A percentile compares a stretch with the other conserved stretches of the same genome.
Evolutionary conservation across 2,797 vertebrate species (phyloP).

Genomic region (Coregonus suidteri): DNA sequence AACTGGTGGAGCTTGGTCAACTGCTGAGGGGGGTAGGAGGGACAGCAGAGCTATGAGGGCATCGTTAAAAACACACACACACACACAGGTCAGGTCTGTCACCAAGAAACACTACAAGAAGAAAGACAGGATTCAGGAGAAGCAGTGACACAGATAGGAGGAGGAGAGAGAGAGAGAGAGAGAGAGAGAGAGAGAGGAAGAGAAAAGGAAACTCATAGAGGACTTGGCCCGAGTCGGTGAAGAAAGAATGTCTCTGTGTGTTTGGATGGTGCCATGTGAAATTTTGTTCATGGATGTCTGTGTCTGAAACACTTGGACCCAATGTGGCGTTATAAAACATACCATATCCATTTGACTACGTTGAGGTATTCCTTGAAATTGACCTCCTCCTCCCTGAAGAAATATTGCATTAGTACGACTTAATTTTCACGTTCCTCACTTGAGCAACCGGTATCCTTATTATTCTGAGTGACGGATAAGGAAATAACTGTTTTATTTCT

Average conservation of each 20-base stretch:
- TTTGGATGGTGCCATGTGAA: neutral
- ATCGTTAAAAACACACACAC: constrained; percentile 86
- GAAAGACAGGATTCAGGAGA: constrained; percentile 75
- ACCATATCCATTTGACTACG: neutral
- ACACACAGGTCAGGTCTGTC: constrained; percentile 61
- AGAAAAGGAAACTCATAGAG: constrained; percentile 58
- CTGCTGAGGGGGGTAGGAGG: constrained; percentile 97
- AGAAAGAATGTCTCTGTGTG: neutral
- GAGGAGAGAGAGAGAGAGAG: constrained; percentile 49
- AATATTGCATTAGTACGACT: neutral
- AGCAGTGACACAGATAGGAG: constrained; percentile 81
- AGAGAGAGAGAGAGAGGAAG: constrained; percentile 15
- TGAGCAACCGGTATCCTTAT: neutral
- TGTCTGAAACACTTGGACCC: neutral
- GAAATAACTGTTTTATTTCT: neutral
- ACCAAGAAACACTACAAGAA: constrained; percentile 73
- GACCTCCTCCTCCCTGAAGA: neutral
- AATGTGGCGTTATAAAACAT: neutral
- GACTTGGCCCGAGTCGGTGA: constrained; percentile 83
- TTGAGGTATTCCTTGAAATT: neutral
- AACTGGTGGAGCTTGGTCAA: constrained; percentile 99
- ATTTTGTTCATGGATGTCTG: neutral
- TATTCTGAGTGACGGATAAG: neutral
- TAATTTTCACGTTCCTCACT: neutral
- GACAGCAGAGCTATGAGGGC: constrained; percentile 99